A percentile compares a stretch with the other conserved stretches of the same genome.
Evolutionary conservation across 2,888 invertebrate species (phyloP).

Genomic region (Coronaproctus castanopsis): DNA sequence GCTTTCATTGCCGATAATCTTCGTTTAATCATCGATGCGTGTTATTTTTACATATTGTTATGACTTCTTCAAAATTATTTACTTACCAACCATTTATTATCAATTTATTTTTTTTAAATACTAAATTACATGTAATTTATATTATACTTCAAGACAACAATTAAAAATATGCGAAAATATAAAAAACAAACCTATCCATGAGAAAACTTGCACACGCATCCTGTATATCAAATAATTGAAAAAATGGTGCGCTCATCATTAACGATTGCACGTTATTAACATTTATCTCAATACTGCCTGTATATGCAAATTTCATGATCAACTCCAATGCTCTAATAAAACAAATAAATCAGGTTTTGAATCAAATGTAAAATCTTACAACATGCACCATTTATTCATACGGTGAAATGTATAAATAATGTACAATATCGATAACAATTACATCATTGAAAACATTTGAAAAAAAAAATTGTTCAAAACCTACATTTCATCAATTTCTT

Average conservation of each 20-base stretch:
- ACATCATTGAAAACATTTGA: background rate
- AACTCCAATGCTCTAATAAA: constrained; percentile 50
- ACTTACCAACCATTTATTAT: no score
- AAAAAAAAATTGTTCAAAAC: background rate
- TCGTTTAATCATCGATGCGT: no score
- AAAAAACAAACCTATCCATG: constrained; percentile 25
- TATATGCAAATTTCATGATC: constrained; percentile 68
- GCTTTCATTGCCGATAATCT: no score
- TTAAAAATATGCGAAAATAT: no score
- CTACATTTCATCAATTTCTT: constrained; percentile 57
- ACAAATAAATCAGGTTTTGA: constrained; percentile 12
- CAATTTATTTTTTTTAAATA: no score
- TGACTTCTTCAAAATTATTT: no score
- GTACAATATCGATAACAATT: background rate
- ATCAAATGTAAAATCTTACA: no score
- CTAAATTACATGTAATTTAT: no score
- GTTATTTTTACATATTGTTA: no score
- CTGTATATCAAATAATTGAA: constrained; percentile 55
- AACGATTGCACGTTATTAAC: constrained; percentile 62
- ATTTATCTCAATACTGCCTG: constrained; percentile 52
- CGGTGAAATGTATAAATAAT: no score
- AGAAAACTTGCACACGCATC: constrained; percentile 68
- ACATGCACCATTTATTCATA: no score
- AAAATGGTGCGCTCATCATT: constrained; percentile 64
- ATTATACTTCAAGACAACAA: no score